These are phyloP conservation scores for Actinia equina DNA, from an alignment of 64 coral and sea anemone genomes.

Conservation along the genomic window DNA sequence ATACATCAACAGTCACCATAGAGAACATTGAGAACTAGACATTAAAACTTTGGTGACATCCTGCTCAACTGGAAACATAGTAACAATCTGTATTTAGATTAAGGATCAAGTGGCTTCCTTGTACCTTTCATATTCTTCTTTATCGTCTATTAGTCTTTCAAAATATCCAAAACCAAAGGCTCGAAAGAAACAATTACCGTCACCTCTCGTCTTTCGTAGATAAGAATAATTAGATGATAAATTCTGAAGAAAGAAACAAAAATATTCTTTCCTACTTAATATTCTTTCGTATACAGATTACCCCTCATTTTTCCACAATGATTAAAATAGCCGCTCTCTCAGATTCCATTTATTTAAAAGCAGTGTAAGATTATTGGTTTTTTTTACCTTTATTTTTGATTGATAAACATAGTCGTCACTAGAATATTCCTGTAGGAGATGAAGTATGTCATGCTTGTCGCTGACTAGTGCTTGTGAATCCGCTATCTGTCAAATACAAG, in stretches of 20 bases:
- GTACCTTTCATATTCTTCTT: constrained; percentile 92
- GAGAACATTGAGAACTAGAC: too few species aligned
- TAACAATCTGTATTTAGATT: too few species aligned
- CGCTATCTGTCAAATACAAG: constrained; percentile 69
- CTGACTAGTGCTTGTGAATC: constrained; percentile 65
- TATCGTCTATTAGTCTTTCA: constrained; percentile 64
- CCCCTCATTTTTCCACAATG: too few species aligned
- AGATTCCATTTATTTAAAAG: too few species aligned
- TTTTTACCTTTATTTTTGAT: constrained; percentile 86
- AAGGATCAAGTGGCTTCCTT: not conserved
- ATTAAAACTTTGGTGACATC: too few species aligned
- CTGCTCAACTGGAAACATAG: too few species aligned
- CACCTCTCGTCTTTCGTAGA: constrained; percentile 87
- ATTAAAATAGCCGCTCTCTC: too few species aligned
- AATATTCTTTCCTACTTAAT: not conserved
- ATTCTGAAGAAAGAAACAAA: constrained; percentile 73
- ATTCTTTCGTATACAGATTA: too few species aligned
- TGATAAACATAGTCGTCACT: constrained; percentile 86
- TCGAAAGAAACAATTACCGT: constrained; percentile 97
- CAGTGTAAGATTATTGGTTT: too few species aligned
- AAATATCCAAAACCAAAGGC: constrained; percentile 97
- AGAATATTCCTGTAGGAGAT: constrained; percentile 73
- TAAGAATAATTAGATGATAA: constrained; percentile 84
- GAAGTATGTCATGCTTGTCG: constrained; percentile 59
- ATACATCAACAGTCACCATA: too few species aligned